Base-by-base conservation (phyloP, 2,113 vertebrate genomes). In the Podarcis cretensis region DNA sequence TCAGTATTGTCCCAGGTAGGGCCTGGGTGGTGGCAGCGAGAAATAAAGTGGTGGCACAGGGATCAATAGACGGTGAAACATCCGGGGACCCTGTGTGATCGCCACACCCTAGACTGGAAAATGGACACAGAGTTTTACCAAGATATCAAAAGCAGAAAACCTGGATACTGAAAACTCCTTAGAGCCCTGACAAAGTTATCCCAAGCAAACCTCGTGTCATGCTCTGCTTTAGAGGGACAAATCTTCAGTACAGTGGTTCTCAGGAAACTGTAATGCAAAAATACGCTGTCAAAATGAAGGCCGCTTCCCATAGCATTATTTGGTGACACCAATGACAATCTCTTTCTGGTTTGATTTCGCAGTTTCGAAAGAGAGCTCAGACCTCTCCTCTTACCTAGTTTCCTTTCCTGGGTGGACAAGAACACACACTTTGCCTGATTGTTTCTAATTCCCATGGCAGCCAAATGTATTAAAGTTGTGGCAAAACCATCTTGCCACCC, bases 351-450 rank as follows among this genome's bases (percentile, higher is more conserved):
- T 89, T 91, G 27, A 94, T 93, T 94, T 93, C 93, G 10, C 90
- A 94, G 85, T 93, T 92, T 94, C 84, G 93, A 93, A 95, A 68
- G 88, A 92, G 66, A 92, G 85, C 88, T 94, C 92, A 89, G 91
- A 93, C 93, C 89, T 95, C 91, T 92, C 92, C 93, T 90, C 92
- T 87, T 74, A 91, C 87, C 92, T 94, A 93, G 35, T 75, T 91
- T 95, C 92, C 92, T 93, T 93, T 91, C 94, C 95, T 86, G 91
- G 93, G 90, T 96, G 94, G 94, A 95, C 91, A 93, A 95, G 12
- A 79, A 54, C 32, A 75, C 32, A 20, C 13, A 89, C 90, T 88
- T 93, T 91, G 92, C 90, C 79, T 89, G 89, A 92, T 93, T 89
- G 93, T 94, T 93, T 94, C 90, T 90, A 95, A 91, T 94, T 92